These are phyloP conservation scores for Hystrix brachyura DNA, from an alignment of 2,113 vertebrate species.

Conservation along the genomic window DNA sequence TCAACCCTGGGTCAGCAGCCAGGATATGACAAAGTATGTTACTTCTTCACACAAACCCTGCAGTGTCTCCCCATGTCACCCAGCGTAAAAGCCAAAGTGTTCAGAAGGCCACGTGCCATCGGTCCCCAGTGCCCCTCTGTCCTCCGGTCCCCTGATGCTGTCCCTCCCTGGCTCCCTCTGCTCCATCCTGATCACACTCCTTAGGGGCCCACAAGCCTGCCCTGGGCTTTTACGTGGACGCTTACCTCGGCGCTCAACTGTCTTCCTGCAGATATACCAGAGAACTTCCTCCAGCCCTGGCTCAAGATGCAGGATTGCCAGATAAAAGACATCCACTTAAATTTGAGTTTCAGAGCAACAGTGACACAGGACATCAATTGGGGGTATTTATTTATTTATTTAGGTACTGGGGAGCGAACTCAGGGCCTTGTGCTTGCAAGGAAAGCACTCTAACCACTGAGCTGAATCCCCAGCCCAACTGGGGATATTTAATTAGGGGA, in stretches of 20 bases:
- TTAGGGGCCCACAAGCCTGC: neutral
- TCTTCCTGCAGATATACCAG: neutral
- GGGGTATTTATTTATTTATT: neutral
- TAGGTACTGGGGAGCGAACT: no score
- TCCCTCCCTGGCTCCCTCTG: neutral
- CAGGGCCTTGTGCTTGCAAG: no score
- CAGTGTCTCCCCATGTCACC: neutral
- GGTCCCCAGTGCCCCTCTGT: no score
- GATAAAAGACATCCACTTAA: neutral
- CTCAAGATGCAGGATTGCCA: neutral
- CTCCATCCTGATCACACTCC: no score
- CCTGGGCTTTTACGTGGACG: neutral
- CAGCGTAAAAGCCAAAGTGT: neutral
- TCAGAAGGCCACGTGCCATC: neutral
- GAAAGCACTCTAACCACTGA: no score
- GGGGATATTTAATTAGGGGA: neutral
- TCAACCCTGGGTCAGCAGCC: neutral
- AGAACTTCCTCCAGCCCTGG: neutral
- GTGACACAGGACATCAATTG: neutral
- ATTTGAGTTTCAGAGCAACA: slow-evolving; percentile 7
- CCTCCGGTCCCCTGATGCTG: fast-evolving
- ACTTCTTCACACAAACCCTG: neutral
- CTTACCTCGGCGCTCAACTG: no score
- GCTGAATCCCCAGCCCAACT: neutral
- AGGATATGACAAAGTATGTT: neutral